Evolutionary conservation across 1,140 invertebrate species (phyloP).

Genomic region (Leptoteleia sp.): DNA sequence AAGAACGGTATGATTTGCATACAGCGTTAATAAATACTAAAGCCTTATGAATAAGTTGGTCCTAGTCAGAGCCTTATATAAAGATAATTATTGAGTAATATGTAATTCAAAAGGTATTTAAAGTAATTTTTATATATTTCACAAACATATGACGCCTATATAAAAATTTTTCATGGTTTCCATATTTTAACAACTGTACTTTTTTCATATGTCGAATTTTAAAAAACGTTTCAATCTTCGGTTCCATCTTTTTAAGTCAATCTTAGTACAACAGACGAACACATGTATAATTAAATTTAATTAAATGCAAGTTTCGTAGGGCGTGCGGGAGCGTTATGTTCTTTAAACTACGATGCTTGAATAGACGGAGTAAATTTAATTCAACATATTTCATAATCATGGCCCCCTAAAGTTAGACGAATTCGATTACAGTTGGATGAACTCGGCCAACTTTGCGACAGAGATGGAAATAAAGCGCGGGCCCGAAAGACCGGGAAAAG

Average conservation of each 20-base stretch:
- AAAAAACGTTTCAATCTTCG: no score
- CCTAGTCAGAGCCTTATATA: no score
- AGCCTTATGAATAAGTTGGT: no score
- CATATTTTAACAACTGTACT: no score
- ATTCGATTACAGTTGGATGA: slow-evolving; percentile 54
- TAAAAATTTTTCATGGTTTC: no score
- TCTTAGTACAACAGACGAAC: background rate
- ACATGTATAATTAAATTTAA: slow-evolving; percentile 26
- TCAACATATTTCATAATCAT: slow-evolving; percentile 59
- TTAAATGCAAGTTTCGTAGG: slow-evolving; percentile 18
- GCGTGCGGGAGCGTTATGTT: background rate
- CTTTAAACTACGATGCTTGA: slow-evolving; percentile 5
- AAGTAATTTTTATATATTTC: no score
- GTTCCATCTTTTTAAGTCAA: background rate
- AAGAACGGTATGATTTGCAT: no score
- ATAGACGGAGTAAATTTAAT: slow-evolving; percentile 30
- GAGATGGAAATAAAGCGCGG: slow-evolving; percentile 20
- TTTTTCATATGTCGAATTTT: no score
- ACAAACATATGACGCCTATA: no score
- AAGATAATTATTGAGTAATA: no score
- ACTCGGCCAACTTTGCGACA: slow-evolving; percentile 27
- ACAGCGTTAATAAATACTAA: no score
- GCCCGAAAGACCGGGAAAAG: slow-evolving; percentile 23
- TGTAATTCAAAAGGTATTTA: no score
- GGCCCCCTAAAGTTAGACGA: slow-evolving; percentile 27